Evolutionary conservation across 2,888 invertebrate species (phyloP).

Genomic region (Tetragonisca angustula): DNA sequence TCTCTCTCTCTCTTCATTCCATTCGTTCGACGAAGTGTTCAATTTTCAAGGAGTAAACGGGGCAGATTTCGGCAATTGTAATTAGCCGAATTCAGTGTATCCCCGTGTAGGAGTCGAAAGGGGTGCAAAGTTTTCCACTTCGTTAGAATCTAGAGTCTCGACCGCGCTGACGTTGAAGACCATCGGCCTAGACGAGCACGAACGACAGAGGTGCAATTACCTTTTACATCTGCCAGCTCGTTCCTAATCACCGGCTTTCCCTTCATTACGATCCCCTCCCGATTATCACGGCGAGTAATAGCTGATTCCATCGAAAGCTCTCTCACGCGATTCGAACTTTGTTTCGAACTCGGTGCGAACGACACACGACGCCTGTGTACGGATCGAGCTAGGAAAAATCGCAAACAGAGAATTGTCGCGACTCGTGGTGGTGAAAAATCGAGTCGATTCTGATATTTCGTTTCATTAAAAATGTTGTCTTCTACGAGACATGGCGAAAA

Average conservation of each 20-base stretch:
- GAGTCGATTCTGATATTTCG: not conserved
- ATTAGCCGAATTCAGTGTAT: not conserved
- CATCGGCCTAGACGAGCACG: not conserved
- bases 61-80: not conserved
- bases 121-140: not conserved
- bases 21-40: no score
- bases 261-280: constrained; percentile 2
- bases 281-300: constrained; percentile 35
- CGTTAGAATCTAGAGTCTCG: not conserved
- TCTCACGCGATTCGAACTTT: constrained; percentile 28
- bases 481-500: constrained; percentile 15
- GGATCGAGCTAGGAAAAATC: not conserved
- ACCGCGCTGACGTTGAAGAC: not conserved
- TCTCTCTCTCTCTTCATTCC: no score
- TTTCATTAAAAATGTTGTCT: not conserved
- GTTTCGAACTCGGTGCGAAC: not conserved
- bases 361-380: not conserved
- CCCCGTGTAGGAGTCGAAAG: not conserved
- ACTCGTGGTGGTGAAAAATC: no score
- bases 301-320: constrained; percentile 16
- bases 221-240: constrained; percentile 7
- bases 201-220: constrained; percentile 16
- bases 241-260: constrained; percentile 6
- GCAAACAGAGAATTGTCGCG: no score
- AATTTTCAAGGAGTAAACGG: not conserved